Evolutionary conservation across 2,113 vertebrate genomes (phyloP).

Genomic region (Eclectus roratus): DNA sequence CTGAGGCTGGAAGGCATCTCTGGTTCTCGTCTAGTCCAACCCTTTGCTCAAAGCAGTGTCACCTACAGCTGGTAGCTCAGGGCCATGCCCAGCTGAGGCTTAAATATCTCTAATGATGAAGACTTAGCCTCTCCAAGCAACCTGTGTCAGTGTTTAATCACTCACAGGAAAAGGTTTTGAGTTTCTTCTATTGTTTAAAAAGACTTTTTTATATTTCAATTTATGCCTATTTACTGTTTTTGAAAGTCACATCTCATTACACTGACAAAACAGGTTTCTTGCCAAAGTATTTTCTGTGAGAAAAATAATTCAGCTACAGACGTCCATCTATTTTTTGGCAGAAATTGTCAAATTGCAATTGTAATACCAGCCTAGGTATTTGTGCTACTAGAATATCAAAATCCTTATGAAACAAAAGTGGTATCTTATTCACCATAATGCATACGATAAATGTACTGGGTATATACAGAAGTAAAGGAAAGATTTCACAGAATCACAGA

Average conservation of each 20-base stretch:
- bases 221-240: neutral
- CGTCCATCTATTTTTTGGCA: neutral
- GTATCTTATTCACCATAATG: neutral
- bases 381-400: neutral
- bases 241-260: neutral
- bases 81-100: neutral
- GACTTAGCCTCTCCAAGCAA: neutral
- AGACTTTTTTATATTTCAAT: neutral
- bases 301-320: neutral
- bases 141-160: neutral
- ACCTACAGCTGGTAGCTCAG: neutral
- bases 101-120: neutral
- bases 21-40: neutral
- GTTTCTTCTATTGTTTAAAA: neutral
- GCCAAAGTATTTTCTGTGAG: neutral
- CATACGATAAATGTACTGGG: neutral
- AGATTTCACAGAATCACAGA: too few relatives aligned
- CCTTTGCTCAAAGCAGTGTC: neutral
- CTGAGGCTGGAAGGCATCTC: neutral
- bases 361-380: neutral
- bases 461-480: neutral
- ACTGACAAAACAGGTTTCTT: neutral
- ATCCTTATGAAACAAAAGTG: neutral
- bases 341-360: neutral
- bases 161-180: neutral